These are phyloP conservation scores for Therioaphis trifolii DNA, from an alignment of 2,888 invertebrate genomes.

Conservation along the genomic window DNA sequence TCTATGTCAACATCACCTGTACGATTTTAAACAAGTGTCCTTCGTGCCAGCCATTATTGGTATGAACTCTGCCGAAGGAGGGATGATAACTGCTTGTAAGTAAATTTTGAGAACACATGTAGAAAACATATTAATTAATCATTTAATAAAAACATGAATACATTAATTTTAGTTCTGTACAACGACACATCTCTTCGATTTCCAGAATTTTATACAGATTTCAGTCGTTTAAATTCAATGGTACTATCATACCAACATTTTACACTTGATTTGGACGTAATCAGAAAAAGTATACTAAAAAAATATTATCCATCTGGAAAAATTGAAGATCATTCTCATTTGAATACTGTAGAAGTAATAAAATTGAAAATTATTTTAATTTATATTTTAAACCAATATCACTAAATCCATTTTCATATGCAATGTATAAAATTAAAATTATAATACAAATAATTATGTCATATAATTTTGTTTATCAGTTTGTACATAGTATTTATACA, in stretches of 20 bases:
- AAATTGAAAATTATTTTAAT: background rate
- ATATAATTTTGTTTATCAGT: too few species aligned
- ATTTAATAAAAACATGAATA: too few species aligned
- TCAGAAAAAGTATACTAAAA: background rate
- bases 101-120: too few species aligned
- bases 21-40: slow-evolving; percentile 38
- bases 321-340: slow-evolving; percentile 20
- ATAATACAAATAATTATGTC: too few species aligned
- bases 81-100: slow-evolving; percentile 51
- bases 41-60: slow-evolving; percentile 61
- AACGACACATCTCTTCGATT: background rate
- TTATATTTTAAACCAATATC: too few species aligned
- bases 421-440: too few species aligned
- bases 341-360: background rate
- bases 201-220: background rate
- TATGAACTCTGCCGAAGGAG: slow-evolving; percentile 61
- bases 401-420: too few species aligned
- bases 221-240: background rate
- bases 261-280: background rate
- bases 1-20: slow-evolving; percentile 17
- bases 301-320: slow-evolving; percentile 22
- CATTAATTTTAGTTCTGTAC: slow-evolving; percentile 26
- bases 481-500: too few species aligned
- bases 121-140: too few species aligned
- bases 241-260: background rate